Evolutionary conservation across 2,113 vertebrate species (phyloP), one percentile per base, ranked within the genome.

Genomic region (Bujurquina vittata): DNA sequence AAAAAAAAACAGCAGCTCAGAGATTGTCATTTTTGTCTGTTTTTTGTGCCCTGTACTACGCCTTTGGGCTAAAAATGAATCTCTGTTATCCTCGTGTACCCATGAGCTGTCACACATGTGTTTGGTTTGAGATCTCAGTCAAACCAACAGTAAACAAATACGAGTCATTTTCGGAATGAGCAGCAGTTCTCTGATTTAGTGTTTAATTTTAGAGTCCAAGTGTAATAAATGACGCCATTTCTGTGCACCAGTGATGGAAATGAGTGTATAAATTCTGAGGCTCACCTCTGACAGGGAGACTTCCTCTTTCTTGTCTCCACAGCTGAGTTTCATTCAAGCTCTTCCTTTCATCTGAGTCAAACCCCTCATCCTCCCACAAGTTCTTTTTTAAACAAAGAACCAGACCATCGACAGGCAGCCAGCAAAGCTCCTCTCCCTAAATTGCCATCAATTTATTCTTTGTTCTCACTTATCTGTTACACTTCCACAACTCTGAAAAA

Each of bases 391-490:
- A 87, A 91, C 86, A 84, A 92, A 84, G 82, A 87, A 26, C 60
- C 84, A 83, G 81, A 88, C 83, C 86, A 79, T 73, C 79, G 57
- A 80, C 57, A 80, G 20, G 56, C 80, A 83, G 88, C 77, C 80
- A 55, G 83, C 62, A 85, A 84, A 88, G 84, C 89, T 79, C 35
- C 63, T 73, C 79, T 86, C 63, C 49, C 80, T 80, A 84, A 90
- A 94, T 75, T 89, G 72, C 81, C 88, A 87, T 88, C 84, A 85
- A 82, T 90, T 87, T 77, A 62, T 33, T 82, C 81, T 91, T 92
- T 90, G 62, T 89, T 88, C 88, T 76, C 67, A 37, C 81, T 85
- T 78, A 90, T 91, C 87, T 86, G 59, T 75, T 83, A 78, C 77
- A 81, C 81, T 91, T 76, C 52, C 83, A 78, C 84, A 81, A 84